Percentiles rank a stretch among this genome's conserved stretches.
Evolutionary conservation across 2,797 vertebrate species (phyloP).

Genomic region (Danio tinwini): DNA sequence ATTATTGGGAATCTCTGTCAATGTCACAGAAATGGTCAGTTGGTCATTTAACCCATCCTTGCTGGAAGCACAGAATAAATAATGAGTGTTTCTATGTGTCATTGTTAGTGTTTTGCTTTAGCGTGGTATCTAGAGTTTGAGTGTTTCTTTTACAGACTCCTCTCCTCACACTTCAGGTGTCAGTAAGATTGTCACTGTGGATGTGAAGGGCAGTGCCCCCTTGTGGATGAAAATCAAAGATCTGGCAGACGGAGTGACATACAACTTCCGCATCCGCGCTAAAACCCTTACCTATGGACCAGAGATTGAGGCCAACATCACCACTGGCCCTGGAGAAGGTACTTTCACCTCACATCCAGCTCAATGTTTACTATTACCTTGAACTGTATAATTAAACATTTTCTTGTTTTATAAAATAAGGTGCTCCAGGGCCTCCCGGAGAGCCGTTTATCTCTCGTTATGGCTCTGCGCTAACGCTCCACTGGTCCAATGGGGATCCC

Average conservation of each 20-base stretch:
- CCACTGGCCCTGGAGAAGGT: slow-evolving; percentile 97
- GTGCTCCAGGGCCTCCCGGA: slow-evolving; percentile 92
- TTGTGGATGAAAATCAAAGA: slow-evolving; percentile 98
- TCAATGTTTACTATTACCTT: not conserved
- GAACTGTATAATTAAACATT: not conserved
- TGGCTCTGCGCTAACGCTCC: slow-evolving; percentile 90
- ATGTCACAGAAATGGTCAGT: no score
- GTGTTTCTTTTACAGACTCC: slow-evolving; percentile 81
- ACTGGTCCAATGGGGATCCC: slow-evolving; percentile 94
- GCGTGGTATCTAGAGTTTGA: slow-evolving; percentile 79
- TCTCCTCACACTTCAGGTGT: slow-evolving; percentile 88
- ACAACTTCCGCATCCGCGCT: slow-evolving; percentile 91
- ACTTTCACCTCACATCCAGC: not conserved
- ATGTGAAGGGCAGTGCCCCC: slow-evolving; percentile 91
- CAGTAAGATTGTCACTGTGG: slow-evolving; percentile 98
- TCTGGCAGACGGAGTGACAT: slow-evolving; percentile 91
- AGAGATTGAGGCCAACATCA: slow-evolving; percentile 94
- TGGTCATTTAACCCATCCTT: no score
- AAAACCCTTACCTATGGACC: slow-evolving; percentile 95
- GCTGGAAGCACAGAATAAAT: not conserved
- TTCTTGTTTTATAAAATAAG: slow-evolving; percentile 68
- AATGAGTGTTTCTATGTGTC: slow-evolving; percentile 41
- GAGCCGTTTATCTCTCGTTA: slow-evolving; percentile 94
- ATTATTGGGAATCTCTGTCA: no score
- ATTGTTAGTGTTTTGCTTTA: slow-evolving; percentile 58